Percentiles rank a stretch among this genome's conserved stretches.
These are phyloP conservation scores for Sturnus vulgaris DNA, from an alignment of 2,113 vertebrate genomes.

Conservation along the genomic window DNA sequence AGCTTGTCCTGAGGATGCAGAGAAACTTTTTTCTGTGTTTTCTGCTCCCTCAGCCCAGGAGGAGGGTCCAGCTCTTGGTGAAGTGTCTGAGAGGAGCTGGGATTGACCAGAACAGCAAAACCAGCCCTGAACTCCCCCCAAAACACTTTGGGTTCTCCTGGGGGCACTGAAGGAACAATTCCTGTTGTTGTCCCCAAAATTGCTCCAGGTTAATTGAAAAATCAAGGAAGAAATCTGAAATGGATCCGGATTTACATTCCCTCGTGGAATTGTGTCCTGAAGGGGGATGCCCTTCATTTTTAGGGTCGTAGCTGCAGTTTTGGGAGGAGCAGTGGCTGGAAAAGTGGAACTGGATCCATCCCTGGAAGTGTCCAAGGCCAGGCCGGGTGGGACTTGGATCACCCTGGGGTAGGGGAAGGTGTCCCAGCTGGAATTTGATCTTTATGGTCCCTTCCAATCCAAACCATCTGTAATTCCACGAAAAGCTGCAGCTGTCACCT, in stretches of 20 bases:
- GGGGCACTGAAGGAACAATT: neutral
- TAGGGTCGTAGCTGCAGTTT: neutral
- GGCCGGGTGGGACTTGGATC: neutral
- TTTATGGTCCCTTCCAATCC: neutral
- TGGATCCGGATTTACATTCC: neutral
- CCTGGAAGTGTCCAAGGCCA: neutral
- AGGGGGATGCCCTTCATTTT: neutral
- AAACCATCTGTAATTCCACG: neutral
- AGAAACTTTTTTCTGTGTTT: too few species aligned
- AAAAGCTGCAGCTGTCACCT: neutral
- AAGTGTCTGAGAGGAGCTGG: neutral
- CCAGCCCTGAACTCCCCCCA: neutral
- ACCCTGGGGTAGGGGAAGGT: fast-evolving
- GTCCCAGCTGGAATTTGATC: neutral
- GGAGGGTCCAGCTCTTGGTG: neutral
- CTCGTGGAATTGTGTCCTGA: neutral
- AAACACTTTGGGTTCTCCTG: neutral
- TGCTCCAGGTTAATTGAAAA: neutral
- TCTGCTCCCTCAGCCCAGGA: neutral
- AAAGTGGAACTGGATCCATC: neutral
- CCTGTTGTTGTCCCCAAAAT: neutral
- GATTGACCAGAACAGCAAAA: neutral
- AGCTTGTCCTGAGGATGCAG: too few species aligned
- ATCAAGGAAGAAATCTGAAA: neutral
- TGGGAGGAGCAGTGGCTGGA: neutral